These are phyloP conservation scores for Prionailurus bengalensis DNA, from an alignment of 2,113 vertebrate species.

Conservation along the genomic window DNA sequence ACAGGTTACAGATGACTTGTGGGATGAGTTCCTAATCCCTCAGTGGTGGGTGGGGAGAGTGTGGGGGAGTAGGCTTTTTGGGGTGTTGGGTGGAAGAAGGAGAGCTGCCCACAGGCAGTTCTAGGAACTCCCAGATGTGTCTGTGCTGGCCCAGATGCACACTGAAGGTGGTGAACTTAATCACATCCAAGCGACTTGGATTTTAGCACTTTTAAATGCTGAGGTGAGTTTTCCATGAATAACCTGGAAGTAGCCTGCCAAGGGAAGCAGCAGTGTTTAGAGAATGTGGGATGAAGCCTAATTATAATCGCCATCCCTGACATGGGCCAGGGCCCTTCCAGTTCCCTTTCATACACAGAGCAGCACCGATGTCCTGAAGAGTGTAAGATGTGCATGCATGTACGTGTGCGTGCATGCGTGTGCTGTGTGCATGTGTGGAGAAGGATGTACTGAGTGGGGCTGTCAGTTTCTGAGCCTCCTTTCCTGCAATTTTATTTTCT, in stretches of 20 bases:
- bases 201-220: neutral
- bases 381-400: fast-evolving
- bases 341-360: too few relatives aligned
- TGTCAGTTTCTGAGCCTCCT: neutral
- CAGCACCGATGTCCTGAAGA: neutral
- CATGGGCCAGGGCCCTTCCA: neutral
- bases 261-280: neutral
- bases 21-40: neutral
- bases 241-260: neutral
- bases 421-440: fast-evolving
- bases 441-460: neutral
- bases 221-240: neutral
- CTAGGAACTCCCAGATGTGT: neutral
- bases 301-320: neutral
- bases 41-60: neutral
- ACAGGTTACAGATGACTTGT: constrained; percentile 29
- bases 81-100: constrained; percentile 25
- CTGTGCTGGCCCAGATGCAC: neutral
- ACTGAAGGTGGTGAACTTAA: neutral
- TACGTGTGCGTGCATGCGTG: too few relatives aligned
- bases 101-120: neutral
- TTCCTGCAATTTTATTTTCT: constrained; percentile 46
- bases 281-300: neutral
- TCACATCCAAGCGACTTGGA: neutral
- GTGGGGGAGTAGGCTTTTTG: neutral